Conservation (phyloP, 2,888 invertebrate genomes). For the Chaetogeoica ovagalla region DNA sequence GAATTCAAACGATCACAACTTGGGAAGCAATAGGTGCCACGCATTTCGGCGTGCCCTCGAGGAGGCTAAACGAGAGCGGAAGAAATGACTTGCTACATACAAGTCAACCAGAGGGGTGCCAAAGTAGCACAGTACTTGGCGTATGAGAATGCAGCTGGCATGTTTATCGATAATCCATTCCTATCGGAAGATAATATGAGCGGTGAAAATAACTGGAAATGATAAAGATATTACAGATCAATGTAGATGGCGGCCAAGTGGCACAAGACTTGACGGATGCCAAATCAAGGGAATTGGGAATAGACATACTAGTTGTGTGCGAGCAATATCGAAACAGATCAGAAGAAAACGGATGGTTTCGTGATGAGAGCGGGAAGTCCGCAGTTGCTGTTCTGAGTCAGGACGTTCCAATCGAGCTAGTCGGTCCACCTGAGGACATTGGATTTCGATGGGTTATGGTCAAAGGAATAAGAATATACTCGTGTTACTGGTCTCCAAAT, state of each 20-base stretch:
- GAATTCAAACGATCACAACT: background rate
- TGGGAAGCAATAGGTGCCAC: too few species aligned
- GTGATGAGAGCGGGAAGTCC: too few species aligned
- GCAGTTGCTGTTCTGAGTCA: background rate
- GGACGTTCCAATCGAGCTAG: too few species aligned
- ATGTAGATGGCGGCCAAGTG: too few species aligned
- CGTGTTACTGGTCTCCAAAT: background rate
- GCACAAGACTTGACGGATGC: background rate
- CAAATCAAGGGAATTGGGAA: background rate
- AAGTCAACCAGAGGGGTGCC: slow-evolving; percentile 1
- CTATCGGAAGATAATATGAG: background rate
- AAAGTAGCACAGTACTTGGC: background rate
- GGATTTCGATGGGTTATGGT: background rate
- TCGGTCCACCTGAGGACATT: background rate
- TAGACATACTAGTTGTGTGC: background rate
- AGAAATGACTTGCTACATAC: background rate
- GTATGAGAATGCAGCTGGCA: background rate
- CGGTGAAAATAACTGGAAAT: background rate
- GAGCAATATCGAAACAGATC: background rate
- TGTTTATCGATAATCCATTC: too few species aligned
- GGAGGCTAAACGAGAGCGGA: too few species aligned
- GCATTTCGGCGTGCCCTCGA: too few species aligned
- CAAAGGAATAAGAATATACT: too few species aligned
- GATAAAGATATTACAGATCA: too few species aligned
- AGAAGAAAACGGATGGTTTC: background rate